Conservation (phyloP, 2,113 vertebrate species). For the Perca flavescens region DNA sequence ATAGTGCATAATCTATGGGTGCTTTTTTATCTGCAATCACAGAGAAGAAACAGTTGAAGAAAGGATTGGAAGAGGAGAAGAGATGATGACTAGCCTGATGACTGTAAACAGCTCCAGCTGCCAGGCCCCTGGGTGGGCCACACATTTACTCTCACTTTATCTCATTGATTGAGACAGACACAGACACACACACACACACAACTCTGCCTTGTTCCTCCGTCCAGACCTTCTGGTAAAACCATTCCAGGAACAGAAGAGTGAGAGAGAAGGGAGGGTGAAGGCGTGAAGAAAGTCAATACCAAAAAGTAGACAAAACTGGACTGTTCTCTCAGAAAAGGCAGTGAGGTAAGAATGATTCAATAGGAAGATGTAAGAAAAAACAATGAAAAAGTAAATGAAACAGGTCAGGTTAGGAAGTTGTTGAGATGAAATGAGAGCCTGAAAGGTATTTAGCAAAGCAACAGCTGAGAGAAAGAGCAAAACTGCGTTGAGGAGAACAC, state of each 20-base stretch:
- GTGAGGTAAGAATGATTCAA: not conserved
- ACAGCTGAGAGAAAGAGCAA: conserved; percentile 22
- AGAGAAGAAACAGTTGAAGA: conserved; percentile 7
- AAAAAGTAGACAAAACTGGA: conserved; percentile 15
- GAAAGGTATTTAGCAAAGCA: conserved; percentile 19
- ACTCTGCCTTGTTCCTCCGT: conserved; percentile 56
- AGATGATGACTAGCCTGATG: conserved; percentile 68
- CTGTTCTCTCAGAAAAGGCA: not conserved
- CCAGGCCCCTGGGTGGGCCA: conserved; percentile 81
- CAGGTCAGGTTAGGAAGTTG: conserved; percentile 2
- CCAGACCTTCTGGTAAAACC: conserved; percentile 61
- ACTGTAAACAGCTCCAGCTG: conserved; percentile 78
- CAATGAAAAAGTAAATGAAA: not conserved
- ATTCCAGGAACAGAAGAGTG: conserved; percentile 61
- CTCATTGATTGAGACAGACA: conserved; percentile 61
- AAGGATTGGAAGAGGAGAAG: conserved; percentile 49
- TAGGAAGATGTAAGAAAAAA: not conserved
- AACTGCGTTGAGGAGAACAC: conserved; percentile 63
- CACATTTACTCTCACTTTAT: conserved; percentile 76
- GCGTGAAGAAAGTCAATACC: not conserved
- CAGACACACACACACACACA: conserved; percentile 45
- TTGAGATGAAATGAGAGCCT: not conserved
- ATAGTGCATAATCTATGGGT: conserved; percentile 48
- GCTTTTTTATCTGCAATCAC: conserved; percentile 37
- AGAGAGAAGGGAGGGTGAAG: conserved; percentile 17